Base-by-base conservation (phyloP, 2,797 vertebrate genomes). In the Cyprinella venusta region DNA sequence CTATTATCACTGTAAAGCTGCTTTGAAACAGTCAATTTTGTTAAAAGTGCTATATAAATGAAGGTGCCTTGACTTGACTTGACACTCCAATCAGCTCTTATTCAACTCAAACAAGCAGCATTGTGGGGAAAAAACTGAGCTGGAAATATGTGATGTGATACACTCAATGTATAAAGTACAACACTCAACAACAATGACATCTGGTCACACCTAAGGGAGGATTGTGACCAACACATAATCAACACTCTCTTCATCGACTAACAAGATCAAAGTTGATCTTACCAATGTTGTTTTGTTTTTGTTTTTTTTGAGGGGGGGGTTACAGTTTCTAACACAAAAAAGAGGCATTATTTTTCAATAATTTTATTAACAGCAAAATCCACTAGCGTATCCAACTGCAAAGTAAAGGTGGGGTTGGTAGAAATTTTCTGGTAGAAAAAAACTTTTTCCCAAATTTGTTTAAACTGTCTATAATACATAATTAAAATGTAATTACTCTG, bases 161-260 rank as follows among this genome's bases (percentile, higher is more conserved):
- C 61, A 54, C n/a, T n/a, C n/a, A n/a, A n/a, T n/a, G n/a, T n/a
- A n/a, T 69, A 26, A 56, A 10, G 8, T 56, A 30, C 24, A 61
- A 59, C 50, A 59, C 63, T 45, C 42, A 54, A 45, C 2, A 33
- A 33, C 30, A 63, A 76, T 76, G 52, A 68, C 59, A 68, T 48
- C 59, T 70, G 67, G 83, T 84, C 70, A 80, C 70, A 75, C 77
- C 24, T 74, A 54, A 4, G 18, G 19, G 1, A 78, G 26, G 54
- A 79, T 33, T 79, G 76, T 56, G 76, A 64, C 30, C 69, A 26
- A 38, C 26, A 61, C 69, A 40, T 79, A 79, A 84, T 80, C 38
- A 75, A 80, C 82, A 79, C 82, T 84, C 24, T 72, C 13, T 65
- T 70, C n/a, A 52, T 33, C 9, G 5, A 76, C 36, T 45, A 48